Percentiles rank a stretch among this genome's conserved stretches.
phyloP scores from a whole-genome alignment of 2,888 invertebrate species.

The Cryptophagus acutangulus region DNA sequence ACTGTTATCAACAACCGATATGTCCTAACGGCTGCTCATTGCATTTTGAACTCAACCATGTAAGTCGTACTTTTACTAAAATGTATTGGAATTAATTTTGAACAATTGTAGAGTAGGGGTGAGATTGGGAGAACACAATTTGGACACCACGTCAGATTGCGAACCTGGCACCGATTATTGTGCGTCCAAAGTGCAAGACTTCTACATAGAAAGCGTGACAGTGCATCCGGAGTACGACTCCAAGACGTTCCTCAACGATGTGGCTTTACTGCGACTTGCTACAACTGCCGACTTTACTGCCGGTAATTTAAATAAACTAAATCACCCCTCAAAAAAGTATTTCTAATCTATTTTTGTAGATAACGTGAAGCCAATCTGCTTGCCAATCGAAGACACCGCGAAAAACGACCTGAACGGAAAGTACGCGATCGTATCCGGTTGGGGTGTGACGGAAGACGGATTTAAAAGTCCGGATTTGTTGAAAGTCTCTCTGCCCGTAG shows the following conservation, averaged over 20 bases:
- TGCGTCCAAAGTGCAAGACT: slow-evolving; percentile 51
- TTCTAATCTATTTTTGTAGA: slow-evolving; percentile 24
- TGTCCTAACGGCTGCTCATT: slow-evolving; percentile 58
- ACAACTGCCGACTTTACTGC: slow-evolving; percentile 44
- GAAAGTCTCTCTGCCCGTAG: slow-evolving; percentile 46
- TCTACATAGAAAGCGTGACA: slow-evolving; percentile 48
- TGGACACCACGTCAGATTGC: slow-evolving; percentile 49
- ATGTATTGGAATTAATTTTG: slow-evolving; percentile 3
- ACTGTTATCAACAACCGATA: slow-evolving; percentile 50
- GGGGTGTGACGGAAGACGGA: slow-evolving; percentile 66
- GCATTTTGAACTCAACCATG: slow-evolving; percentile 42
- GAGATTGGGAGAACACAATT: slow-evolving; percentile 60
- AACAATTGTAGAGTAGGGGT: slow-evolving; percentile 54
- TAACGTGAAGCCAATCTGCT: slow-evolving; percentile 48
- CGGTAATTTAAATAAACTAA: slow-evolving; percentile 21
- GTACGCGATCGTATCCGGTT: slow-evolving; percentile 64
- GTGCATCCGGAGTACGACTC: slow-evolving; percentile 53
- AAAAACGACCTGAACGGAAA: slow-evolving; percentile 48
- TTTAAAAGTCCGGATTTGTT: slow-evolving; percentile 39
- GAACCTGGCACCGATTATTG: slow-evolving; percentile 36
- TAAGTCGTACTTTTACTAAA: slow-evolving; percentile 23
- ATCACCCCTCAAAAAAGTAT: not conserved
- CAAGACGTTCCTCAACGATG: slow-evolving; percentile 53
- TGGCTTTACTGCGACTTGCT: slow-evolving; percentile 52
- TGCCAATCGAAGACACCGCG: slow-evolving; percentile 42